phyloP scores from a whole-genome alignment of 1,140 invertebrate species.

The Leptoteleia sp. region DNA sequence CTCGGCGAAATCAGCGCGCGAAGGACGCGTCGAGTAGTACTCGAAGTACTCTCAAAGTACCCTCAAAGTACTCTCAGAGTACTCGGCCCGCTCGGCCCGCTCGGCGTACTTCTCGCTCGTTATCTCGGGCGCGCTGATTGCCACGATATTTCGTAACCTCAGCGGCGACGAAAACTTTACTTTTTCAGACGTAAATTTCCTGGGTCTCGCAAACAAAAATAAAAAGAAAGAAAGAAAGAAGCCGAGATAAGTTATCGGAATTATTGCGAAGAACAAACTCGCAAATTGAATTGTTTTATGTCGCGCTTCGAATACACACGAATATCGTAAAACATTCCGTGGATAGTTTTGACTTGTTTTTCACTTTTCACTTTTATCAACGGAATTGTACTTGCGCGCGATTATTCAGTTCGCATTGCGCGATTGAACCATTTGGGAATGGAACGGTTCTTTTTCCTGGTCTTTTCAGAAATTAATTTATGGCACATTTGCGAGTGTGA shows the following conservation, averaged over 20 bases:
- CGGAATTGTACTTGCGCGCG: too few relatives aligned
- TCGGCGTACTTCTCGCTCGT: slow-evolving; percentile 16
- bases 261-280: slow-evolving; percentile 45
- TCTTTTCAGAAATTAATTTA: too few relatives aligned
- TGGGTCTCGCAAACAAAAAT: slow-evolving; percentile 54
- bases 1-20: slow-evolving; percentile 20
- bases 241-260: slow-evolving; percentile 36
- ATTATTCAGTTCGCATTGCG: too few relatives aligned
- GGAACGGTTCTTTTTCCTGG: too few relatives aligned
- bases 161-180: slow-evolving; percentile 27
- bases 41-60: too few relatives aligned
- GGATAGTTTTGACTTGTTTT: neutral
- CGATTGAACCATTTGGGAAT: too few relatives aligned
- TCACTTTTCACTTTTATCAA: too few relatives aligned
- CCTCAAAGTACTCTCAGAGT: too few relatives aligned
- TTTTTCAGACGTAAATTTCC: slow-evolving; percentile 57
- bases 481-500: too few relatives aligned
- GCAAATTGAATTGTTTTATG: slow-evolving; percentile 32
- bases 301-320: slow-evolving; percentile 13
- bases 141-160: slow-evolving; percentile 52
- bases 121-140: slow-evolving; percentile 29
- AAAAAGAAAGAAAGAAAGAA: too few relatives aligned
- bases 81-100: too few relatives aligned
- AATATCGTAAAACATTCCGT: slow-evolving; percentile 26
- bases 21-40: too few relatives aligned